Evolutionary conservation across 2,888 invertebrate genomes (phyloP).

Genomic region (Clanis bilineata): DNA sequence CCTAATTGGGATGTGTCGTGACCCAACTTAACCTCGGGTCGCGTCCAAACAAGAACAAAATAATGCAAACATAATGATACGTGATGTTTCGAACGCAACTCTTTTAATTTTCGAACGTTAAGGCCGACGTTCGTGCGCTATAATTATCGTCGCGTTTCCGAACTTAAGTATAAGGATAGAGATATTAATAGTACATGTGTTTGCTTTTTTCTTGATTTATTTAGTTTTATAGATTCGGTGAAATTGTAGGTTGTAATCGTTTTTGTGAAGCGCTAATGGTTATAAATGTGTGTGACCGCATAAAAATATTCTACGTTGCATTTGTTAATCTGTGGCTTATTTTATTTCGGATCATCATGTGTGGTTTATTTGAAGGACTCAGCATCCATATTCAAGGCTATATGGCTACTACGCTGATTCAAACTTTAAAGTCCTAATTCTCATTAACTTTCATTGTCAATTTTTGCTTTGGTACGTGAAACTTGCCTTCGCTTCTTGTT

Average conservation of each 20-base stretch:
- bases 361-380: neutral
- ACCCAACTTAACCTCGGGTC: constrained; percentile 79
- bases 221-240: constrained; percentile 69
- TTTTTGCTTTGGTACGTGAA: too few relatives aligned
- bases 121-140: constrained; percentile 60
- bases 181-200: constrained; percentile 71
- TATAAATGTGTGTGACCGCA: constrained; percentile 64
- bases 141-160: constrained; percentile 74
- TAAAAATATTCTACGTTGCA: constrained; percentile 16
- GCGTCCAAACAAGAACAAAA: constrained; percentile 68
- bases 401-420: neutral
- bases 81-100: constrained; percentile 52
- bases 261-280: constrained; percentile 70
- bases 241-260: constrained; percentile 70
- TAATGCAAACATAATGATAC: constrained; percentile 80
- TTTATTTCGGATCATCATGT: constrained; percentile 13
- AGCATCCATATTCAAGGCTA: neutral
- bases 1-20: constrained; percentile 79
- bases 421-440: too few relatives aligned
- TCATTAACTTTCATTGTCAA: too few relatives aligned
- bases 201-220: constrained; percentile 78
- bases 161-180: constrained; percentile 79
- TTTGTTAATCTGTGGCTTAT: constrained; percentile 21
- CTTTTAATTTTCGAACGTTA: constrained; percentile 77
- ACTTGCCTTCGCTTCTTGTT: too few relatives aligned